phyloP scores from a whole-genome alignment of 2,113 vertebrate genomes.

The Petaurus breviceps region DNA sequence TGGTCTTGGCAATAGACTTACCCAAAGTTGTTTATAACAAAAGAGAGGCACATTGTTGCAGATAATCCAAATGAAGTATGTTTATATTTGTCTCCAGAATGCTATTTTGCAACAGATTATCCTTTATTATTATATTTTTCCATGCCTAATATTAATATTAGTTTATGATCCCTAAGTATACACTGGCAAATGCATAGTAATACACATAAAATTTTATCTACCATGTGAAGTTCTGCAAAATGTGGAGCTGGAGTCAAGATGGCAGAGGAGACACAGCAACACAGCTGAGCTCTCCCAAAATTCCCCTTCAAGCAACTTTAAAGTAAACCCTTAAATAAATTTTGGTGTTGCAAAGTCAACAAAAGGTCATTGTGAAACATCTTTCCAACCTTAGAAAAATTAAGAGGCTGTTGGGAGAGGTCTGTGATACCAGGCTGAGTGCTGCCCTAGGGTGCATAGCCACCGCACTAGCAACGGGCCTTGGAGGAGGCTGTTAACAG shows the following conservation, averaged over 20 bases:
- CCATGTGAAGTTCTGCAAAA: neutral
- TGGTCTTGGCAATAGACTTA: constrained; percentile 35
- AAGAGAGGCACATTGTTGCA: neutral
- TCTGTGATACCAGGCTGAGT: neutral
- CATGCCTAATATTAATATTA: neutral
- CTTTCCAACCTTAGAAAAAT: neutral
- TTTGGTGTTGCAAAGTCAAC: neutral
- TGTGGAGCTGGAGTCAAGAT: neutral
- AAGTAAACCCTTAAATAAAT: neutral
- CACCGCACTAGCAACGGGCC: neutral
- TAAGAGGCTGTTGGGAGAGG: neutral
- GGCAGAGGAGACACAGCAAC: neutral
- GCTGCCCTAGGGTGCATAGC: too few species aligned
- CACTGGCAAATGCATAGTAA: neutral
- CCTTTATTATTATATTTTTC: constrained; percentile 15
- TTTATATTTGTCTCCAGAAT: constrained; percentile 50
- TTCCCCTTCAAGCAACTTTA: neutral
- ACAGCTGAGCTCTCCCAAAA: neutral
- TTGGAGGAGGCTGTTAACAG: neutral
- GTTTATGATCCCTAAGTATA: neutral
- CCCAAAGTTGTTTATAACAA: constrained; percentile 48
- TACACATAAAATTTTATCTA: neutral
- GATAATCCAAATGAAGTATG: constrained; percentile 24
- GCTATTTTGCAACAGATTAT: constrained; percentile 40
- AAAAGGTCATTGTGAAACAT: neutral